Percentiles rank a stretch among this genome's conserved stretches.
Evolutionary conservation across 2,888 invertebrate species (phyloP).

Genomic region (Baronia brevicornis): DNA sequence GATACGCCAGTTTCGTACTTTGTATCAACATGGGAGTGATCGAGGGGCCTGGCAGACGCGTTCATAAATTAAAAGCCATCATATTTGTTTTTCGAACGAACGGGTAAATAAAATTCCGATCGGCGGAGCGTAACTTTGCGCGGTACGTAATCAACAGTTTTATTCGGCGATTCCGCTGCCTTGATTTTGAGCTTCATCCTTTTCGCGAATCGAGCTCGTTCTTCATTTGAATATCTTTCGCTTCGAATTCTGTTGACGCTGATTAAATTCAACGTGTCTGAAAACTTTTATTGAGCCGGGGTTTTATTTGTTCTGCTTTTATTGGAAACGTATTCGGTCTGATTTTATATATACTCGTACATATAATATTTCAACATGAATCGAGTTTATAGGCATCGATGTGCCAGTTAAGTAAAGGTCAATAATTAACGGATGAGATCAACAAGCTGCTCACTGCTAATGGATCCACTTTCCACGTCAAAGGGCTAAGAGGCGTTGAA

Average conservation of each 20-base stretch:
- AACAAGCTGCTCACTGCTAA: slow-evolving; percentile 69
- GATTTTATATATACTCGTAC: neutral
- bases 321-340: slow-evolving; percentile 1
- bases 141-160: slow-evolving; percentile 67
- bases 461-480: slow-evolving; percentile 70
- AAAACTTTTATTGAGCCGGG: slow-evolving; percentile 28
- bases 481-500: slow-evolving; percentile 69
- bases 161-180: slow-evolving; percentile 59
- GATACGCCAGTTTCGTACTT: slow-evolving; percentile 32
- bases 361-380: slow-evolving; percentile 20
- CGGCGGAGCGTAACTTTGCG: slow-evolving; percentile 61
- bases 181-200: slow-evolving; percentile 50
- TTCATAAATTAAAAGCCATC: slow-evolving; percentile 69
- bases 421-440: slow-evolving; percentile 69
- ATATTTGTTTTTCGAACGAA: slow-evolving; percentile 65
- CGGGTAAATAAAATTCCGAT: slow-evolving; percentile 65
- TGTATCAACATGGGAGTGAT: slow-evolving; percentile 32
- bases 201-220: slow-evolving; percentile 39
- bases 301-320: slow-evolving; percentile 16
- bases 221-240: slow-evolving; percentile 56
- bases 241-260: slow-evolving; percentile 42
- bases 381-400: slow-evolving; percentile 28
- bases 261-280: slow-evolving; percentile 48
- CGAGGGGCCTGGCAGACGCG: slow-evolving; percentile 38
- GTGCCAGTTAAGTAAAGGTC: slow-evolving; percentile 54